Evolutionary conservation across 2,888 invertebrate species (phyloP).

Genomic region (Tuberolachnus salignus): DNA sequence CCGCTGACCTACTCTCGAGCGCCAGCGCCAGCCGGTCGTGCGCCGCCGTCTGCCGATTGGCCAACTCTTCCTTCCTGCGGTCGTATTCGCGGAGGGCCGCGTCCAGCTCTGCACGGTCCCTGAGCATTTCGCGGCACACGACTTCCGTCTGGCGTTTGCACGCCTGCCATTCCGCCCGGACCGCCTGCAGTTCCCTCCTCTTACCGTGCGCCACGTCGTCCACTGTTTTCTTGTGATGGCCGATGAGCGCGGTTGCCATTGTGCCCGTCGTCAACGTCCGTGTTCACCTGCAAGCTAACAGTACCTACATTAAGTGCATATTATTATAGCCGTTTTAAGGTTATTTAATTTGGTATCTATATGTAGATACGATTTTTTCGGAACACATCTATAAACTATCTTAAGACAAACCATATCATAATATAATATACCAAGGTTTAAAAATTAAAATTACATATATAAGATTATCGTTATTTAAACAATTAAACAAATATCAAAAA

Average conservation of each 20-base stretch:
- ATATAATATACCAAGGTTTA: too few relatives aligned
- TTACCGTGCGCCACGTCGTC: neutral
- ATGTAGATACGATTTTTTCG: too few relatives aligned
- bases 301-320: too few relatives aligned
- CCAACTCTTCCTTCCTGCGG: neutral
- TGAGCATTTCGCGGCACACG: neutral
- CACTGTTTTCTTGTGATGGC: neutral
- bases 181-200: constrained; percentile 21
- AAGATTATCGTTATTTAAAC: too few relatives aligned
- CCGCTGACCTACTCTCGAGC: constrained; percentile 6
- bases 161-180: constrained; percentile 12
- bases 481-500: too few relatives aligned
- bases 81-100: constrained; percentile 7
- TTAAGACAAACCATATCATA: too few relatives aligned
- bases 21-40: neutral
- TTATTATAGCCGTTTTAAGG: too few relatives aligned
- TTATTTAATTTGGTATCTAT: too few relatives aligned
- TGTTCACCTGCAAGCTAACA: too few relatives aligned
- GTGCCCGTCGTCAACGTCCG: too few relatives aligned
- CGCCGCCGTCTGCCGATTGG: neutral
- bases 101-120: neutral
- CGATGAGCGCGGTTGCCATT: neutral
- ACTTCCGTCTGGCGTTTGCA: neutral
- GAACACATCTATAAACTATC: too few relatives aligned
- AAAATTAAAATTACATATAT: too few relatives aligned